phyloP scores from a whole-genome alignment of 2,113 vertebrate genomes.

The Agelaius tricolor region DNA sequence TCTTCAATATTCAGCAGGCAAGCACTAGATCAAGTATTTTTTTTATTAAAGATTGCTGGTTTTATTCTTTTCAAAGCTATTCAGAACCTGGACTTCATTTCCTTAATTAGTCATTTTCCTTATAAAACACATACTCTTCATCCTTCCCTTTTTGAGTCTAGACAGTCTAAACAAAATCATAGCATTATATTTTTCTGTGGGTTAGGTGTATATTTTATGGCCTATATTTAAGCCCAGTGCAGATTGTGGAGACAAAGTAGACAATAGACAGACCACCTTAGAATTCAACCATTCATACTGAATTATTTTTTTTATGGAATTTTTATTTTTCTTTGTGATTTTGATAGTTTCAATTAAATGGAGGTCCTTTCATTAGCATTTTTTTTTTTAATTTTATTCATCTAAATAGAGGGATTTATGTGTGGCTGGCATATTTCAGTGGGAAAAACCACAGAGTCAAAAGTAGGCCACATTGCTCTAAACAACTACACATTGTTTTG shows the following conservation, averaged over 20 bases:
- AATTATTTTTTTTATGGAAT: neutral
- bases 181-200: neutral
- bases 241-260: neutral
- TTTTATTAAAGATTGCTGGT: neutral
- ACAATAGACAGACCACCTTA: neutral
- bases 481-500: neutral
- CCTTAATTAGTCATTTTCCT: neutral
- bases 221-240: neutral
- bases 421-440: neutral
- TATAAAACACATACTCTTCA: neutral
- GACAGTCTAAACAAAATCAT: neutral
- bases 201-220: neutral
- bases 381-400: neutral
- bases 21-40: neutral
- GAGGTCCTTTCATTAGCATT: neutral
- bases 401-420: neutral
- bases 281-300: neutral
- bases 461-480: neutral
- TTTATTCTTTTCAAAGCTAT: neutral
- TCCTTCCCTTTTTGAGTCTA: neutral
- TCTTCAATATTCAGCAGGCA: neutral
- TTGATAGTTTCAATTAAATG: neutral
- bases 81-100: neutral
- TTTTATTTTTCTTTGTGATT: neutral
- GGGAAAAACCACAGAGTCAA: neutral